These are phyloP conservation scores for Platyrinchus mystaceus DNA, from an alignment of 2,797 vertebrate genomes.

Conservation along the genomic window DNA sequence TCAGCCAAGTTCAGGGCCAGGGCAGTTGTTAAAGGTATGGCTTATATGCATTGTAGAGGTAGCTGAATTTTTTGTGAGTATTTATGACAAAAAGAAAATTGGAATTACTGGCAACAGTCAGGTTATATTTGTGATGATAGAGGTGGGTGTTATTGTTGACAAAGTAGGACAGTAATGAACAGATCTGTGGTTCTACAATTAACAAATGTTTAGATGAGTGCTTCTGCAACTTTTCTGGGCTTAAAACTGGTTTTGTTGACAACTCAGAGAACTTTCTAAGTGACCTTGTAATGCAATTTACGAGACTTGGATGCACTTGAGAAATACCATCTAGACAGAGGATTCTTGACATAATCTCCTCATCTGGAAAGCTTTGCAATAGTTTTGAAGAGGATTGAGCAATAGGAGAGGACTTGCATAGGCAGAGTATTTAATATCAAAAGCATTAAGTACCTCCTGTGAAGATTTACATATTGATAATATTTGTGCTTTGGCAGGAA, in stretches of 20 bases:
- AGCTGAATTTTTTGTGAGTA: background rate
- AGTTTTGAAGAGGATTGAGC: conserved; percentile 25
- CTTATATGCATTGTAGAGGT: background rate
- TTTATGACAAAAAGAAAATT: background rate
- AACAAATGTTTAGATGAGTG: background rate
- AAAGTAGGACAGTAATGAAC: background rate
- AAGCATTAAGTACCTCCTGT: conserved; percentile 52
- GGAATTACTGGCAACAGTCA: background rate
- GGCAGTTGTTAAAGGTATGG: background rate
- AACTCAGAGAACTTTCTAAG: background rate
- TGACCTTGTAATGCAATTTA: background rate
- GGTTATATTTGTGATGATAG: background rate
- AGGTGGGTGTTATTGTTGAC: background rate
- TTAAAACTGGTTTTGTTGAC: background rate
- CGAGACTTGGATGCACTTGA: background rate
- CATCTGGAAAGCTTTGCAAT: background rate
- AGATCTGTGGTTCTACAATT: background rate
- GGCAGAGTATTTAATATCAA: conserved; percentile 51
- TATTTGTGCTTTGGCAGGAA: conserved; percentile 62
- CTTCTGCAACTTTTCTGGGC: background rate
- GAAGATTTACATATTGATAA: conserved; percentile 65
- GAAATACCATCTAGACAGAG: background rate
- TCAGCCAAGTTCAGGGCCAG: background rate
- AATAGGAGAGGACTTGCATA: conserved; percentile 33
- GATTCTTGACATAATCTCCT: conserved; percentile 18